These are phyloP conservation scores for Eulacestoma nigropectus DNA, from an alignment of 2,113 vertebrate genomes.

Conservation along the genomic window DNA sequence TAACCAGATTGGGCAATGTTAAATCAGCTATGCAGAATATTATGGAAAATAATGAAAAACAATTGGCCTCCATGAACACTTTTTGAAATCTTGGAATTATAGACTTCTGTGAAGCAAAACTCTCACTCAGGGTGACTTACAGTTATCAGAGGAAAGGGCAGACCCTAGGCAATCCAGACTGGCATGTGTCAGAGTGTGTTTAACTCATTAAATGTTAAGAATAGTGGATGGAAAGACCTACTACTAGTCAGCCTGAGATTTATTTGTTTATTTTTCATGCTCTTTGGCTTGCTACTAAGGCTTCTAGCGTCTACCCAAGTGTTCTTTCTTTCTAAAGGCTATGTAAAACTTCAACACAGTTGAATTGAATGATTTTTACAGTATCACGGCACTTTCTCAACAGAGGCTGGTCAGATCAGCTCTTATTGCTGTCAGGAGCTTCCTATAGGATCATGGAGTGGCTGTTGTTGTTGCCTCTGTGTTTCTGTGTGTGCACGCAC, in stretches of 20 bases:
- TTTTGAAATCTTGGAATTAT: background rate
- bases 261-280: background rate
- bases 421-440: background rate
- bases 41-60: background rate
- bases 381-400: background rate
- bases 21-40: background rate
- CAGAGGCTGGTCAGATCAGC: background rate
- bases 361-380: background rate
- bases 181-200: background rate
- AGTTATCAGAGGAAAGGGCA: background rate
- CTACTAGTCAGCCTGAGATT: background rate
- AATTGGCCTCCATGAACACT: background rate
- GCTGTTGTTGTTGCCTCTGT: background rate
- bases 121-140: background rate
- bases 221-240: background rate
- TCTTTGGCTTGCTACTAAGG: background rate
- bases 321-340: background rate
- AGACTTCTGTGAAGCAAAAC: background rate
- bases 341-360: background rate
- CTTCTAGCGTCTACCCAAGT: background rate
- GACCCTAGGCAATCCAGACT: background rate
- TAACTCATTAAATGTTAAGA: background rate
- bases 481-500: background rate
- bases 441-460: background rate
- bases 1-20: accelerated